Conservation (phyloP, 2,888 invertebrate species). For the Thecophora atra region DNA sequence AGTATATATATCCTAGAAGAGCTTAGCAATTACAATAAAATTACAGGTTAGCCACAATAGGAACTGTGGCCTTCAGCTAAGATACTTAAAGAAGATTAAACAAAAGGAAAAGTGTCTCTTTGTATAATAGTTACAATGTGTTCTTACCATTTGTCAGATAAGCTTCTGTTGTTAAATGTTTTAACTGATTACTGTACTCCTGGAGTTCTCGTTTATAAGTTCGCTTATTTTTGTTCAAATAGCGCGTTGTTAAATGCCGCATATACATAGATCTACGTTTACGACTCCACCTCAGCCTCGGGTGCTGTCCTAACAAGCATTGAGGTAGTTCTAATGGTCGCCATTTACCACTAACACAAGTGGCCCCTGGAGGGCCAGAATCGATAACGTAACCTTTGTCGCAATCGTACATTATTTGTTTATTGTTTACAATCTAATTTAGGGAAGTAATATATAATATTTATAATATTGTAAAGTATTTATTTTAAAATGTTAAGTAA, state of each 20-base stretch:
- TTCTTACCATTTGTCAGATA: background rate
- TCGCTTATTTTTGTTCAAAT: slow-evolving; percentile 55
- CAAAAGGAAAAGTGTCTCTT: too few species aligned
- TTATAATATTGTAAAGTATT: background rate
- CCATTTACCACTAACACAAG: slow-evolving; percentile 94
- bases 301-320: slow-evolving; percentile 87
- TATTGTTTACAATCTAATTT: slow-evolving; percentile 79
- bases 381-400: slow-evolving; percentile 88
- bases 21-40: too few species aligned
- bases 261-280: slow-evolving; percentile 67
- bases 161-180: background rate
- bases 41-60: too few species aligned
- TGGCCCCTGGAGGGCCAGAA: slow-evolving; percentile 91
- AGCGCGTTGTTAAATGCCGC: slow-evolving; percentile 57
- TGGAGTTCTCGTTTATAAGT: slow-evolving; percentile 49
- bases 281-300: slow-evolving; percentile 83
- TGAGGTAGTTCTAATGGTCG: slow-evolving; percentile 87
- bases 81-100: too few species aligned
- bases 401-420: slow-evolving; percentile 96
- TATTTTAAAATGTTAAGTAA: background rate
- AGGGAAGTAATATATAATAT: slow-evolving; percentile 43
- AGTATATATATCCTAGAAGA: too few species aligned
- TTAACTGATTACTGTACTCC: slow-evolving; percentile 38
- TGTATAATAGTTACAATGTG: too few species aligned
- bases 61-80: too few species aligned